Percentiles rank a stretch among this genome's conserved stretches.
These are phyloP conservation scores for Ctenopoma multispine DNA, from an alignment of 2,797 vertebrate genomes.

Conservation along the genomic window DNA sequence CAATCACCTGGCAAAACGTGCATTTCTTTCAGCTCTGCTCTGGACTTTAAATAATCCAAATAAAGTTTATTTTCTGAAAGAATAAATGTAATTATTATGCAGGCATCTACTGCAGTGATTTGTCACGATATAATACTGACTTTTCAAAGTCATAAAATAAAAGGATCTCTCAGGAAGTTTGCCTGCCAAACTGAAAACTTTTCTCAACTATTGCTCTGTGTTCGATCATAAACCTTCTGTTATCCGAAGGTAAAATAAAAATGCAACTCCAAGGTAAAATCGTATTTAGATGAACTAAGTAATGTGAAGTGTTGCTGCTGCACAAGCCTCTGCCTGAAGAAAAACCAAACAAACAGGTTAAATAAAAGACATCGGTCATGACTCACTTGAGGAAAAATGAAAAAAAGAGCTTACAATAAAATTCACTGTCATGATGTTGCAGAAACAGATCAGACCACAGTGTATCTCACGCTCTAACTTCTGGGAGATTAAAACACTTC, in stretches of 20 bases:
- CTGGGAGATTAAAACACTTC: slow-evolving; percentile 31
- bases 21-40: too few species aligned
- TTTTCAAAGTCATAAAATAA: too few species aligned
- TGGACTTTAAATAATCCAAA: too few species aligned
- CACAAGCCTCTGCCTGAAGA: background rate
- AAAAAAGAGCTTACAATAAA: slow-evolving; percentile 4
- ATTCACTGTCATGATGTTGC: slow-evolving; percentile 11
- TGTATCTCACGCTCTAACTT: slow-evolving; percentile 31
- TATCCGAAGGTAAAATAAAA: too few species aligned
- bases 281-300: too few species aligned
- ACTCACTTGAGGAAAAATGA: slow-evolving; percentile 2
- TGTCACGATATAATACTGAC: too few species aligned
- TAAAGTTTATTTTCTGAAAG: too few species aligned
- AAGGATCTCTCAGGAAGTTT: background rate
- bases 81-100: too few species aligned
- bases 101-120: too few species aligned
- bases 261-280: too few species aligned
- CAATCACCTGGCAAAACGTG: too few species aligned
- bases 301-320: fast-evolving
- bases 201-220: background rate
- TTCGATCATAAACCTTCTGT: background rate
- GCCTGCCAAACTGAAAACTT: background rate
- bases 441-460: slow-evolving; percentile 14
- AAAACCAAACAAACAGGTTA: background rate
- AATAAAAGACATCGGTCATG: slow-evolving; percentile 8